These are phyloP conservation scores for Ophion slaviceki DNA, from an alignment of 2,888 invertebrate species.

Conservation along the genomic window DNA sequence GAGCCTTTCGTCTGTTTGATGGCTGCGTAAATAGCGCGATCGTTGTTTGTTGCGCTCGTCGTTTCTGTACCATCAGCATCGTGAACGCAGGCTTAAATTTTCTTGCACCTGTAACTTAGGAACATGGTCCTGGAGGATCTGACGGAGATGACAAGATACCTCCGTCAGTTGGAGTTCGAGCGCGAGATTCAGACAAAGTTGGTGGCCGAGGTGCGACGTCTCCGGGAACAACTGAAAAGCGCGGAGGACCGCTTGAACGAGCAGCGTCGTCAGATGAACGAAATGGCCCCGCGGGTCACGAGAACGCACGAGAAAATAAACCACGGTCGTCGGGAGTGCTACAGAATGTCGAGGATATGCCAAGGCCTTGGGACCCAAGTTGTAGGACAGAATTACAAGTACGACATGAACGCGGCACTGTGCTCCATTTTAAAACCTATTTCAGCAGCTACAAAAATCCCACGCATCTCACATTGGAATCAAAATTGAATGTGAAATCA, in stretches of 20 bases:
- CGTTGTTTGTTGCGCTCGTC: not conserved
- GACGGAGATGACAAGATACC: conserved; percentile 78
- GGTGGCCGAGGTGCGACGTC: conserved; percentile 76
- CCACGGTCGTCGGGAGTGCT: conserved; percentile 77
- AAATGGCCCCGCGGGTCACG: conserved; percentile 76
- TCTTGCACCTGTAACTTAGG: conserved; percentile 69
- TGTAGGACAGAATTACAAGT: conserved; percentile 80
- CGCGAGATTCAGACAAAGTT: conserved; percentile 76
- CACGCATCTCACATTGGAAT: not conserved
- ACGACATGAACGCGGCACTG: conserved; percentile 46
- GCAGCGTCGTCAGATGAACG: conserved; percentile 76
- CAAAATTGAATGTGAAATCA: no score
- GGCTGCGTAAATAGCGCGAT: not conserved
- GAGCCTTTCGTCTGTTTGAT: not conserved
- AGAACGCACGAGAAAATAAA: conserved; percentile 77
- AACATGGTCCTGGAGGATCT: conserved; percentile 80
- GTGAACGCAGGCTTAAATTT: conserved; percentile 26
- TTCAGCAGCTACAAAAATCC: not conserved
- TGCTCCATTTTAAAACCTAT: not conserved
- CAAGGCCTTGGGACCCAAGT: conserved; percentile 77
- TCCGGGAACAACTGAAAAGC: conserved; percentile 75
- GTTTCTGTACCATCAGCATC: conserved; percentile 41
- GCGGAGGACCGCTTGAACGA: conserved; percentile 77
- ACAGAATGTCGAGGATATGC: conserved; percentile 78
- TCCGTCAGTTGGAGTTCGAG: conserved; percentile 80